These are phyloP conservation scores for Scotopteryx bipunctaria DNA, from an alignment of 2,888 invertebrate genomes.

Conservation along the genomic window DNA sequence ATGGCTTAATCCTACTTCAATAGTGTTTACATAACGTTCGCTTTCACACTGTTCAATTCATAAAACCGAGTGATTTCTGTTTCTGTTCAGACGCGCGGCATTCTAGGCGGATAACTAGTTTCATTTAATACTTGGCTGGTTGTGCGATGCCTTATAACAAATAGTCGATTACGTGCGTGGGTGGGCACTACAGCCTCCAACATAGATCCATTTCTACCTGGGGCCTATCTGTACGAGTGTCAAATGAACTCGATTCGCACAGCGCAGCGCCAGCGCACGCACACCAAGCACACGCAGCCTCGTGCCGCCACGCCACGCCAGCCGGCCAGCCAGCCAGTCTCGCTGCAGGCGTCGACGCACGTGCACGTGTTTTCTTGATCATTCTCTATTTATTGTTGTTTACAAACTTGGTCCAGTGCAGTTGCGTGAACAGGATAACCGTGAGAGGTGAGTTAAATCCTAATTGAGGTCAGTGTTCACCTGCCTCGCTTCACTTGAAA, in stretches of 20 bases:
- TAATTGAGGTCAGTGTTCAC: constrained; percentile 61
- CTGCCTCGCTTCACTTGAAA: constrained; percentile 23
- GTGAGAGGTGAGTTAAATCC: constrained; percentile 68
- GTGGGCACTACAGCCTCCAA: constrained; percentile 44
- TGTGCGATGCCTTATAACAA: constrained; percentile 34
- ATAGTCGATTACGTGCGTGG: constrained; percentile 41
- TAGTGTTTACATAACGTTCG: constrained; percentile 56
- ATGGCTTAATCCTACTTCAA: constrained; percentile 31
- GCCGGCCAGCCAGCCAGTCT: constrained; percentile 53
- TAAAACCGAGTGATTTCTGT: constrained; percentile 25
- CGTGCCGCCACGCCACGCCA: background rate
- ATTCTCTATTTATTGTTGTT: constrained; percentile 47
- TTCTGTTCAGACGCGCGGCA: constrained; percentile 13
- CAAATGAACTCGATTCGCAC: constrained; percentile 68
- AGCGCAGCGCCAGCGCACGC: constrained; percentile 35
- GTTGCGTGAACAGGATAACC: constrained; percentile 64
- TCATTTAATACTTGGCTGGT: constrained; percentile 8
- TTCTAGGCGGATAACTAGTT: constrained; percentile 3
- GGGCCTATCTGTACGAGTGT: constrained; percentile 42
- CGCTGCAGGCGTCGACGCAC: constrained; percentile 53
- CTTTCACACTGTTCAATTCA: constrained; percentile 54
- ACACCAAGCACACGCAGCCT: too few species aligned
- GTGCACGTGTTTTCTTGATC: constrained; percentile 53
- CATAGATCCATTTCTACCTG: constrained; percentile 40
- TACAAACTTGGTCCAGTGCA: constrained; percentile 69